Conservation (phyloP, 1,140 invertebrate species). For the Anastrepha ludens region DNA sequence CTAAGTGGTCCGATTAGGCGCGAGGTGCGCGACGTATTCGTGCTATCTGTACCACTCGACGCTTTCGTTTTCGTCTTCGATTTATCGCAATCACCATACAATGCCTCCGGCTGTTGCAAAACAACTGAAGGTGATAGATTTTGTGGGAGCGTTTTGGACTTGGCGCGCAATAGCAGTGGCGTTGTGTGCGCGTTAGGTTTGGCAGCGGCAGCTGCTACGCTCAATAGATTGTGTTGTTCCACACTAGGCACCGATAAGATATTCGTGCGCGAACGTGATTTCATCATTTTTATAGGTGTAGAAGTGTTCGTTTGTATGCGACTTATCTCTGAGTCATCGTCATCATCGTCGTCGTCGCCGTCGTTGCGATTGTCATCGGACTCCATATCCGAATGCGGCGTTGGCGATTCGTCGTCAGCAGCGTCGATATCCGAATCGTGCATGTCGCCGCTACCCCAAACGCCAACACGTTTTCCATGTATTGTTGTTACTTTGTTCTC, state of each 20-base stretch:
- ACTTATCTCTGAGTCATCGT: constrained; percentile 73
- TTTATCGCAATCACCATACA: constrained; percentile 58
- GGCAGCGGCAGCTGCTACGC: constrained; percentile 21
- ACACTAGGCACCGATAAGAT: constrained; percentile 68
- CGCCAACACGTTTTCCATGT: neutral
- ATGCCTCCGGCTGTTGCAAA: constrained; percentile 65
- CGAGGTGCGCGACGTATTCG: neutral
- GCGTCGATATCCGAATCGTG: constrained; percentile 3
- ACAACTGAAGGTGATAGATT: constrained; percentile 74
- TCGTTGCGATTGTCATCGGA: constrained; percentile 37
- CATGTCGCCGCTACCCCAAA: neutral
- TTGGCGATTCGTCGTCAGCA: neutral
- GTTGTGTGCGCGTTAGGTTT: constrained; percentile 72
- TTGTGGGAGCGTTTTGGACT: constrained; percentile 78
- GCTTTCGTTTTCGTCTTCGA: constrained; percentile 11
- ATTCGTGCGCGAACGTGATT: constrained; percentile 72
- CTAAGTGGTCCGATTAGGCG: constrained; percentile 56
- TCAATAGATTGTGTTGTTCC: constrained; percentile 37
- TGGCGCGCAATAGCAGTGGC: constrained; percentile 75
- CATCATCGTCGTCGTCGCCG: constrained; percentile 61
- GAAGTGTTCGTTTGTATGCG: constrained; percentile 73
- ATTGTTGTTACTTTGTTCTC: neutral
- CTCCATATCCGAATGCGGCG: constrained; percentile 7
- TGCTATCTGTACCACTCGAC: neutral
- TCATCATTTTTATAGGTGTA: constrained; percentile 73